These are phyloP conservation scores for Phrixothrix hirtus DNA, from an alignment of 2,888 invertebrate genomes.

Conservation along the genomic window DNA sequence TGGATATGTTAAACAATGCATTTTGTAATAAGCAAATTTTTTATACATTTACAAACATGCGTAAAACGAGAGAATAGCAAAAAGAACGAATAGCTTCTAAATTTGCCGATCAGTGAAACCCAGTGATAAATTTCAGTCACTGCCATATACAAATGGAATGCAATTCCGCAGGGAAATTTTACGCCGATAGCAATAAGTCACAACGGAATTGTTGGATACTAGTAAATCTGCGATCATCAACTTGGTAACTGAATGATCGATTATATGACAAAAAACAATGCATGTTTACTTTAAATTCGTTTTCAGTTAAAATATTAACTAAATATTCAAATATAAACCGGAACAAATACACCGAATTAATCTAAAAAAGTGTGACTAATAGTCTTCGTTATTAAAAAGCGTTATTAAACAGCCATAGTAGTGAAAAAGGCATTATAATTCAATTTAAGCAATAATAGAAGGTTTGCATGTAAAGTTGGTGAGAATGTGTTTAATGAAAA, in stretches of 20 bases:
- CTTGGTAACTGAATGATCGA: neutral
- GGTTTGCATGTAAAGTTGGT: constrained; percentile 44
- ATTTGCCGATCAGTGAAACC: constrained; percentile 40
- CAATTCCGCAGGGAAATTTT: constrained; percentile 51
- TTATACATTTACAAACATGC: constrained; percentile 43
- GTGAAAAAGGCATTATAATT: constrained; percentile 42
- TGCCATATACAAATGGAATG: constrained; percentile 46
- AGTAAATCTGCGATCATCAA: constrained; percentile 36
- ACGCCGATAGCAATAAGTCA: constrained; percentile 50
- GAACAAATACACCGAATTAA: too few species aligned
- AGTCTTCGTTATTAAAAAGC: neutral
- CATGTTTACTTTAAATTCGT: too few species aligned
- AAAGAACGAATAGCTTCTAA: constrained; percentile 50
- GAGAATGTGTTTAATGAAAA: constrained; percentile 36
- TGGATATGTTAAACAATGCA: too few species aligned
- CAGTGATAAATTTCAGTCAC: constrained; percentile 44
- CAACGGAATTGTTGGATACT: constrained; percentile 48
- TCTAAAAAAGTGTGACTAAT: constrained; percentile 9
- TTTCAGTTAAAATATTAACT: too few species aligned
- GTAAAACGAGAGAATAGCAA: constrained; percentile 38
- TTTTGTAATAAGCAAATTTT: too few species aligned
- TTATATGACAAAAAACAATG: neutral
- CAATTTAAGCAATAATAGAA: constrained; percentile 46
- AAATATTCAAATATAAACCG: too few species aligned
- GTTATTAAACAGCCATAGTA: constrained; percentile 13